phyloP scores from a whole-genome alignment of 2,888 invertebrate genomes.

The Tinea trinotella region DNA sequence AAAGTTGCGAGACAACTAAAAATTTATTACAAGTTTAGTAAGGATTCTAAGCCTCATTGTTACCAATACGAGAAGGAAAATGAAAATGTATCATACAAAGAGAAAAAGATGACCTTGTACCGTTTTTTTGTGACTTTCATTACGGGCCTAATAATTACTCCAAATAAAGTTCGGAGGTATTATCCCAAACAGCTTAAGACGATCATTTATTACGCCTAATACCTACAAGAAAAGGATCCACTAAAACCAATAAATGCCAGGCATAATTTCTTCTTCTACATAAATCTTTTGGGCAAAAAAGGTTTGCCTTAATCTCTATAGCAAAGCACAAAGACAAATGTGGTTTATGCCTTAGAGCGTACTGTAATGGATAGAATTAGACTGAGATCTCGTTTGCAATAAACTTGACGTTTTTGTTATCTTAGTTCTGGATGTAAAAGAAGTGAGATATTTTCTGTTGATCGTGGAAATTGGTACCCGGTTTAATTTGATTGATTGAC shows the following conservation, averaged over 20 bases:
- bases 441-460: no score
- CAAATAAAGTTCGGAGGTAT: background rate
- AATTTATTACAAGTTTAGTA: no score
- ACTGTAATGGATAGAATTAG: background rate
- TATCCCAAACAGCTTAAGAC: constrained; percentile 8
- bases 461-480: no score
- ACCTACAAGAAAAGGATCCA: constrained; percentile 7
- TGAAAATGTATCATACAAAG: no score
- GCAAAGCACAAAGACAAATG: constrained; percentile 9
- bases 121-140: background rate
- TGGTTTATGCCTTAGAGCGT: background rate
- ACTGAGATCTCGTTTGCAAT: no score
- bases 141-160: background rate
- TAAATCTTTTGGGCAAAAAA: constrained; percentile 7
- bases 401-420: no score
- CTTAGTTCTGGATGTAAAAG: no score
- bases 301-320: constrained; percentile 4
- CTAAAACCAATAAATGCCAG: constrained; percentile 2
- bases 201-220: constrained; percentile 12
- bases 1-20: no score
- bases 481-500: no score
- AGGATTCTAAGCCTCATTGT: no score
- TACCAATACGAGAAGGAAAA: no score
- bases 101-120: background rate
- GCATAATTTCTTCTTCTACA: constrained; percentile 9